Percentiles rank a stretch among this genome's conserved stretches.
Evolutionary conservation across 2,888 invertebrate genomes (phyloP).

Genomic region (Boloria euphrosyne): DNA sequence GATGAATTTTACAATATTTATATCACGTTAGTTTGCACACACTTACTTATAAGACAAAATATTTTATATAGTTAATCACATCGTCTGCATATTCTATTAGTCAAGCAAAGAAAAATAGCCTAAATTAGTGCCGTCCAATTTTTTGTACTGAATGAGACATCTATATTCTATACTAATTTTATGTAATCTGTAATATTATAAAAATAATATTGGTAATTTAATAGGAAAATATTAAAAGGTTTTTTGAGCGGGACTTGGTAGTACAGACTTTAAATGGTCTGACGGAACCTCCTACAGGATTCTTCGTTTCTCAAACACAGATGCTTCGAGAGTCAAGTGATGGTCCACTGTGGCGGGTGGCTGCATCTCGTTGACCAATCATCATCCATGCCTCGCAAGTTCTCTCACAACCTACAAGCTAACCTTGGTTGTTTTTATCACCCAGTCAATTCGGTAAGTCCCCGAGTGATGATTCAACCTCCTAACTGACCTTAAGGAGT

Average conservation of each 20-base stretch:
- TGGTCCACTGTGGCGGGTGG: conserved; percentile 9
- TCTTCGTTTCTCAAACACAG: conserved; percentile 12
- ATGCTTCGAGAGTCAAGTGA: conserved; percentile 1
- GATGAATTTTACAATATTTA: too few species aligned
- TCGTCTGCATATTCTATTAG: too few species aligned
- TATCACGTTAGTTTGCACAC: too few species aligned
- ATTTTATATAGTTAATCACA: too few species aligned
- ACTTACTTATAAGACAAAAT: too few species aligned
- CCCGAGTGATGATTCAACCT: conserved; percentile 2
- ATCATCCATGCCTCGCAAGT: neutral
- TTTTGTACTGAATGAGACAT: too few species aligned
- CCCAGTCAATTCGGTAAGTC: conserved; percentile 10
- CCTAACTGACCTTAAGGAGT: conserved; percentile 17
- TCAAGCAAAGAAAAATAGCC: too few species aligned
- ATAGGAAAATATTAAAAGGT: conserved; percentile 3
- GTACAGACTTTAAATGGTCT: neutral
- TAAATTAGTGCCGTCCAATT: too few species aligned
- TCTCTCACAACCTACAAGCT: neutral
- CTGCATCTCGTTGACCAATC: neutral
- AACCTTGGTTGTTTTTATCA: conserved; percentile 11
- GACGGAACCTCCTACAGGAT: conserved; percentile 13
- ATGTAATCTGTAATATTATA: too few species aligned
- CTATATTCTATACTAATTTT: too few species aligned
- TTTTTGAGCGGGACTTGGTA: neutral
- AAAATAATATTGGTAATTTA: too few species aligned